Evolutionary conservation across 2,888 invertebrate species (phyloP), one percentile per base, ranked within the genome.

Genomic region (Heliconius cydno): DNA sequence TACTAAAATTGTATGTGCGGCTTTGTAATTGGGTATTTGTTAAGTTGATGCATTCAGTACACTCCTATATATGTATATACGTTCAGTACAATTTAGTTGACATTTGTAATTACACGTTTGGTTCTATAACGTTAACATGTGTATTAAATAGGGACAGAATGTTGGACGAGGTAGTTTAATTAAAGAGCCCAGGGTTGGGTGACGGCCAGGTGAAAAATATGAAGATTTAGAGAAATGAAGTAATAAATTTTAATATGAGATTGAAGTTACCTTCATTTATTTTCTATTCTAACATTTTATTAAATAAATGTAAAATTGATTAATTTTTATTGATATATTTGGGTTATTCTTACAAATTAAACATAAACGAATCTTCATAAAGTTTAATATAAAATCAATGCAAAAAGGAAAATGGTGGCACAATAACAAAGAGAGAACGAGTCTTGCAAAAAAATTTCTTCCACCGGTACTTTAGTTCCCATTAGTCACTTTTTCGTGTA

Each of bases 11-110:
- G 72, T 66, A 38, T 77, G 67, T 72, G 66, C 75, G 73, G 77
- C 28, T 77, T 41, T 75, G 66, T 70, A 79, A 81, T 81, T 81
- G 73, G 73, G 66, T 71, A 77, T 81, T 81, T 77, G 73, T 77
- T 74, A 46, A 71, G 46, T 80, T 34, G 34, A 77, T 74, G 71
- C 72, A 72, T 67, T 80, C 67, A 65, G 71, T 79, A 80, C 34
- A 34, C 34, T 34, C 34, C 1, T 34, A 34, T 34, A 34, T 30
- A 30, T 3, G 3, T 30, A 30, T 30, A 34, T 34, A 77, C 73
- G 28, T 77, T 73, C 60, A 70, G 63, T 70, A 75, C 57, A 66
- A 70, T 76, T 76, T 72, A 71, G 65, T 68, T 73, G 60, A 73
- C 67, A 63, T 68, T 80, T 65, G 41, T 75, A 75, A 75, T 75